A percentile compares a stretch with the other conserved stretches of the same genome.
phyloP scores from a whole-genome alignment of 2,797 vertebrate species.

The Hyperoplus lanceolatus region DNA sequence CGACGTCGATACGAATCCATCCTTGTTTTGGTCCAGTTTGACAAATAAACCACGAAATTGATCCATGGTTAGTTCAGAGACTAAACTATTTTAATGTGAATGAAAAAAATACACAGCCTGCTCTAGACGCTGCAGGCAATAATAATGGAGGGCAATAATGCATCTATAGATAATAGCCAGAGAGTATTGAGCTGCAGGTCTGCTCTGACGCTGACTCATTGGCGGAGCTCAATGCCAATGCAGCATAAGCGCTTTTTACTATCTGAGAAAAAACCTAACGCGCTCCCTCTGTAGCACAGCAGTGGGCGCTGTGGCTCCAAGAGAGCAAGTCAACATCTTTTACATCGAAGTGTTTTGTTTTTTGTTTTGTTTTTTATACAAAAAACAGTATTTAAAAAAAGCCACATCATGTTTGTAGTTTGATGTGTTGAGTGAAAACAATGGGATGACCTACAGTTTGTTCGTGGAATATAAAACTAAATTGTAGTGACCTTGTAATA shows the following conservation, averaged over 20 bases:
- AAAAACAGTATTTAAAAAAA: background rate
- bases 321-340: background rate
- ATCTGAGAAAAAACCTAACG: too few species aligned
- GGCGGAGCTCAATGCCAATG: slow-evolving; percentile 25
- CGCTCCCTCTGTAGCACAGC: slow-evolving; percentile 28
- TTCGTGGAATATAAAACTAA: too few species aligned
- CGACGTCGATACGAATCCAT: slow-evolving; percentile 81
- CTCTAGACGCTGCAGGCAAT: background rate
- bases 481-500: too few species aligned
- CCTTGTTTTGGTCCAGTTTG: slow-evolving; percentile 82
- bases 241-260: slow-evolving; percentile 9
- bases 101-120: background rate
- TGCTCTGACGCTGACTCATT: slow-evolving; percentile 74
- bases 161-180: background rate
- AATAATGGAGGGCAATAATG: background rate
- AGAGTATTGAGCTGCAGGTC: slow-evolving; percentile 49
- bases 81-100: background rate
- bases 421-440: background rate
- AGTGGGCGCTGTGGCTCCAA: slow-evolving; percentile 70
- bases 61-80: slow-evolving; percentile 72
- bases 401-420: background rate
- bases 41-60: slow-evolving; percentile 80
- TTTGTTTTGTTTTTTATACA: too few species aligned
- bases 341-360: too few species aligned
- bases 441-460: background rate